Base-by-base conservation (phyloP, 2,888 invertebrate genomes). In the Fragum whitleyi region DNA sequence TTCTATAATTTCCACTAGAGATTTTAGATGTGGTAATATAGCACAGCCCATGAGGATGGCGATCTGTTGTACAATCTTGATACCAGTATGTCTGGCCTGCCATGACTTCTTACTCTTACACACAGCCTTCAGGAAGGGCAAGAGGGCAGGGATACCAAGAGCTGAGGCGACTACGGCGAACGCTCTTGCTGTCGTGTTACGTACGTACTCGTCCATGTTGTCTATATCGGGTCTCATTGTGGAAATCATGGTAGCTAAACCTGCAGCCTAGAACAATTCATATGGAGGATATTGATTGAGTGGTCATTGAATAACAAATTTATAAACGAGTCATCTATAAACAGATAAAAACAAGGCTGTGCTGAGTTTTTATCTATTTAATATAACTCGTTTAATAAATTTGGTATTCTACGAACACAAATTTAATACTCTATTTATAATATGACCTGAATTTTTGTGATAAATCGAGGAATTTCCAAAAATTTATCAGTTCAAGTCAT, bases 161-260 rank as follows among this genome's bases (percentile, higher is more conserved):
- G 99, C 99, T 1, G 99, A 99, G 1, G 99, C 99, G 0, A 99
- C 99, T 0, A 99, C 99, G n/a, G 99, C 99, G 94, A 99, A 99
- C 0, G 99, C 99, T 91, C 99, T 96, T 6, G 99, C 99, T 0
- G 99, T 99, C 0, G 99, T 99, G 94, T 99, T 99, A 93, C 99
- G 96, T 53, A 99, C 99, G 93, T 99, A 99, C 95, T 99, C 99
- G 94, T 99, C 99, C 91, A 99, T 99, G 94, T 99, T 99, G 94
- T 99, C 99, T 91, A 99, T 99, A 95, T 99, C 99, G 0, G 99
- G 99, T 93, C 99, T 96, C 99, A 99, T 99, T 0, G 99, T 99
- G 5, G 99, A 99, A 92, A 99, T 99, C 99, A 99, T 99, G 19
- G 99, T 99, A 3, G 99, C 99, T 75, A 99, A 95, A 76, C 99